Conservation (phyloP, 1,140 invertebrate genomes). For the Trachymyrmex septentrionalis region DNA sequence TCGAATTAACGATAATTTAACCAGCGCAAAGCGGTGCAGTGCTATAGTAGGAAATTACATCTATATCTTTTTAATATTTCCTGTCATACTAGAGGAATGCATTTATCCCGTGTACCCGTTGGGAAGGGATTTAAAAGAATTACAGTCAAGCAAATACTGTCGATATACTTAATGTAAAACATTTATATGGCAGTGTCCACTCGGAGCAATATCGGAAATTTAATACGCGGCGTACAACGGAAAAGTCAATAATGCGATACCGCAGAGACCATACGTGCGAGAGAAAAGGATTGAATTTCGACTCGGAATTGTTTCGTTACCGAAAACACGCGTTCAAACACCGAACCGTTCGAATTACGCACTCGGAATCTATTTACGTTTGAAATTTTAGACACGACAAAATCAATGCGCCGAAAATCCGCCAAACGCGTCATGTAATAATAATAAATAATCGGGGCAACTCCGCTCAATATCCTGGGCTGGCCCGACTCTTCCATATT, state of each 20-base stretch:
- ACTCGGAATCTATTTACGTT: conserved; percentile 53
- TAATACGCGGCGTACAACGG: conserved; percentile 48
- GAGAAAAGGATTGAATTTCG: conserved; percentile 58
- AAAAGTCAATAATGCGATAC: conserved; percentile 62
- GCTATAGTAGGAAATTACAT: background rate
- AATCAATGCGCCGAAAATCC: conserved; percentile 55
- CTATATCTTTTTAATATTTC: conserved; percentile 7
- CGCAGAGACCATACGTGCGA: conserved; percentile 43
- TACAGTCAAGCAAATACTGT: conserved; percentile 32
- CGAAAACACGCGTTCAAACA: conserved; percentile 43
- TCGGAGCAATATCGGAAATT: conserved; percentile 56
- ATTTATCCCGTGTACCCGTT: background rate
- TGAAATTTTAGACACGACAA: conserved; percentile 48
- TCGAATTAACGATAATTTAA: background rate
- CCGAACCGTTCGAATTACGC: conserved; percentile 25
- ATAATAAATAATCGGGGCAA: conserved; percentile 30
- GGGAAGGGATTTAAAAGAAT: conserved; percentile 46
- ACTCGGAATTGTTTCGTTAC: conserved; percentile 58
- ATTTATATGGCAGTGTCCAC: conserved; percentile 45
- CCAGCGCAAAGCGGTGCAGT: background rate
- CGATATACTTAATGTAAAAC: conserved; percentile 61
- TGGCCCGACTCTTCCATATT: background rate
- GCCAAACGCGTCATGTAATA: background rate
- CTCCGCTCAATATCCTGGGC: background rate
- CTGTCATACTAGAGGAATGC: background rate